Percentiles rank a stretch among this genome's conserved stretches.
Evolutionary conservation across 2,888 invertebrate species (phyloP).

Genomic region (Phalangium opilio): DNA sequence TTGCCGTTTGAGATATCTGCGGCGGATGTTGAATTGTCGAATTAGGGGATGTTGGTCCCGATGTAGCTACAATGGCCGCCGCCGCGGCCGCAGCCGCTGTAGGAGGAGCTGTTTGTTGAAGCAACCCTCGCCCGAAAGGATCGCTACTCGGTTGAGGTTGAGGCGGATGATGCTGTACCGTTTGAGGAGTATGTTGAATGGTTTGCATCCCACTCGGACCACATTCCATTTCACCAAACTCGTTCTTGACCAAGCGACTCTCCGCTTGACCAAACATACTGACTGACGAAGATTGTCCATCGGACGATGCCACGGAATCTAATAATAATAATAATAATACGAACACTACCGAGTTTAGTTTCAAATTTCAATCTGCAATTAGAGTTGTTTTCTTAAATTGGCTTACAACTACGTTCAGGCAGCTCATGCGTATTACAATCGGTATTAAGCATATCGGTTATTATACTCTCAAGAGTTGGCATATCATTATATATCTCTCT

Average conservation of each 20-base stretch:
- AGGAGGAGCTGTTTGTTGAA: slow-evolving; percentile 6
- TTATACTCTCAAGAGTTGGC: too few relatives aligned
- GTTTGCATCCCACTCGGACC: slow-evolving; percentile 21
- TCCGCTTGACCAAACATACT: slow-evolving; percentile 26
- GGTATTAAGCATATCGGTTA: too few relatives aligned
- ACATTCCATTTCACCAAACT: slow-evolving; percentile 52
- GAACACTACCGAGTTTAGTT: too few relatives aligned
- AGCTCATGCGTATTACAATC: too few relatives aligned
- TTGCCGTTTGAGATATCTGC: slow-evolving; percentile 3
- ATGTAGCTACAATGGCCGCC: too few relatives aligned
- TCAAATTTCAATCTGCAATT: too few relatives aligned
- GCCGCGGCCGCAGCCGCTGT: too few relatives aligned
- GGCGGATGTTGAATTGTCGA: slow-evolving; percentile 11
- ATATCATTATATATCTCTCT: too few relatives aligned
- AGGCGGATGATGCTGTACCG: slow-evolving; percentile 21
- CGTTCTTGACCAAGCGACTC: slow-evolving; percentile 76
- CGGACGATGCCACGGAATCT: background rate
- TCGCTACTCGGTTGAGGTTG: slow-evolving; percentile 11
- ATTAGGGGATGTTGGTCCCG: slow-evolving; percentile 9
- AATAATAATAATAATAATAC: too few relatives aligned
- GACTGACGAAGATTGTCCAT: background rate
- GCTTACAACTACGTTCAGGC: too few relatives aligned
- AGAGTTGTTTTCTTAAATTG: too few relatives aligned
- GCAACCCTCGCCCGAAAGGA: slow-evolving; percentile 19
- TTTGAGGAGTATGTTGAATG: slow-evolving; percentile 21